These are phyloP conservation scores for Latrodectus geometricus DNA, from an alignment of 1,140 invertebrate species.

Conservation along the genomic window DNA sequence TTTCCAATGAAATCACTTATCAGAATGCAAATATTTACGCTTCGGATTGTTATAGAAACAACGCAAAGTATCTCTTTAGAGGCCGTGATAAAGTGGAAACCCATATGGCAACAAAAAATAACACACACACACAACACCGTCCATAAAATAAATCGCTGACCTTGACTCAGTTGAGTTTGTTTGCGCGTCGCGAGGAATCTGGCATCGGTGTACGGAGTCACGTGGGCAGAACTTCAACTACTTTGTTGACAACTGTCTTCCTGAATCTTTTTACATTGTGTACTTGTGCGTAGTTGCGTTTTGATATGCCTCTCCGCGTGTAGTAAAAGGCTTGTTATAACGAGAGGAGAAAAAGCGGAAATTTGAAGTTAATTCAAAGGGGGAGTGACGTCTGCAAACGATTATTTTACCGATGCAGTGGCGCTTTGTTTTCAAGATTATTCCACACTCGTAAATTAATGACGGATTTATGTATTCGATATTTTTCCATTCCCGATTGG, in stretches of 20 bases:
- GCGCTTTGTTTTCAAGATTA: too few relatives aligned
- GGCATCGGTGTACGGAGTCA: constrained; percentile 41
- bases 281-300: neutral
- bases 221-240: constrained; percentile 53
- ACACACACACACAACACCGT: too few relatives aligned
- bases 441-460: too few relatives aligned
- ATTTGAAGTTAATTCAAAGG: neutral
- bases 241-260: constrained; percentile 56
- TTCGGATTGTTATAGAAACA: too few relatives aligned
- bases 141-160: constrained; percentile 46
- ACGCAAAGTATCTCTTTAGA: too few relatives aligned
- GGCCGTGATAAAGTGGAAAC: too few relatives aligned
- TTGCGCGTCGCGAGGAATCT: constrained; percentile 47
- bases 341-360: neutral
- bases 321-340: neutral
- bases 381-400: too few relatives aligned
- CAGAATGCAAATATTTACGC: too few relatives aligned
- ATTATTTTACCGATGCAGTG: too few relatives aligned
- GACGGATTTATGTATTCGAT: too few relatives aligned
- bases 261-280: constrained; percentile 4
- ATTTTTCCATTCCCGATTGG: too few relatives aligned
- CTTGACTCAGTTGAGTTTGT: constrained; percentile 59
- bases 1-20: too few relatives aligned
- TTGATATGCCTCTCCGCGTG: neutral
- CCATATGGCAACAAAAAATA: constrained; percentile 19